Percentiles rank a stretch among this genome's conserved stretches.
These are phyloP conservation scores for Darevskia nairensis DNA, from an alignment of 2,797 vertebrate species.

Conservation along the genomic window DNA sequence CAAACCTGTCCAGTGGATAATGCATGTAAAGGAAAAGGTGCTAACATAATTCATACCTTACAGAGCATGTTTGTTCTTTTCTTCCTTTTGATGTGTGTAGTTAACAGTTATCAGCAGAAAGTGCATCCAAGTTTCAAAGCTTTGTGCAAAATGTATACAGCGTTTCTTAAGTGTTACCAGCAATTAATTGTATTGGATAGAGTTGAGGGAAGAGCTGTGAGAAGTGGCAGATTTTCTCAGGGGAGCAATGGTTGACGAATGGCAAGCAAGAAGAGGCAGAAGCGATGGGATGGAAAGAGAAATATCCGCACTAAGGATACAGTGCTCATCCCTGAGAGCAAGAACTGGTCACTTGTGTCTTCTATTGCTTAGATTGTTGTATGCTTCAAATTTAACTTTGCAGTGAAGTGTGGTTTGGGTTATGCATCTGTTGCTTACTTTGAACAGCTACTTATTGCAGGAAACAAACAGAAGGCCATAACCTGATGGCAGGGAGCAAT, in stretches of 20 bases:
- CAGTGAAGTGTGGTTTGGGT: background rate
- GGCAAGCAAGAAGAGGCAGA: background rate
- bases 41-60: background rate
- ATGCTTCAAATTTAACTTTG: background rate
- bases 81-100: accelerated
- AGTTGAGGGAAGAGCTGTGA: background rate
- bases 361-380: background rate
- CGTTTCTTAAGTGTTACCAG: too few relatives aligned
- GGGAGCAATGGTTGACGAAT: background rate
- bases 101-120: conserved; percentile 9
- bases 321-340: background rate
- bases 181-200: too few relatives aligned
- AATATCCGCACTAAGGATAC: background rate
- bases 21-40: background rate
- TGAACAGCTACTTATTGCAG: background rate
- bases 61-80: conserved; percentile 31
- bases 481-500: background rate
- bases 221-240: background rate
- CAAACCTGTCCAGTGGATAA: background rate
- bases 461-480: background rate
- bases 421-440: background rate
- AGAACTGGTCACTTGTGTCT: background rate
- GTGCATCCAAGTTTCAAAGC: accelerated
- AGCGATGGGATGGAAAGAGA: background rate
- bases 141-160: background rate